Conservation (phyloP, 2,888 invertebrate species). For the Carpatolechia fugitivella region DNA sequence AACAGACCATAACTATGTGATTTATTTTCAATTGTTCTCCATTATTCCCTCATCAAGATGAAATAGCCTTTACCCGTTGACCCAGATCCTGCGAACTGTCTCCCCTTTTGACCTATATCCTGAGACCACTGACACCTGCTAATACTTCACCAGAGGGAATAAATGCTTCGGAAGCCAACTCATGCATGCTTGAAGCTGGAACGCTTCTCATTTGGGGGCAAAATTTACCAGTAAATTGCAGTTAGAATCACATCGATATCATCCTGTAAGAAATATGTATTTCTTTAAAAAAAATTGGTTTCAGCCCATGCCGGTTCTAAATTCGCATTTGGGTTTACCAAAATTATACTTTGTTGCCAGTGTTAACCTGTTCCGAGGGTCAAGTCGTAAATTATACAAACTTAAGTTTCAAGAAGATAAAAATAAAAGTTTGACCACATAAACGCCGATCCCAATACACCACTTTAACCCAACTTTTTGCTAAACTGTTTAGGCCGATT, state of each 20-base stretch:
- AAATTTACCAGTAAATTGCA: not conserved
- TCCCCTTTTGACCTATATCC: conserved; percentile 15
- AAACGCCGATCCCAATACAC: too few species aligned
- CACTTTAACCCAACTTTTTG: conserved; percentile 16
- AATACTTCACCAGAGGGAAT: not conserved
- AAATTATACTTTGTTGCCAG: not conserved
- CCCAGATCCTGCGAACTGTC: conserved; percentile 7
- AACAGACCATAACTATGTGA: not conserved
- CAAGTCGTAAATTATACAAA: not conserved
- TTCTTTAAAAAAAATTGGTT: too few species aligned
- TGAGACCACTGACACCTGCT: conserved; percentile 1
- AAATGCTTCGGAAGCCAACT: not conserved
- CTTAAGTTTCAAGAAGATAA: not conserved
- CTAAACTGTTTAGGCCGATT: conserved; percentile 24
- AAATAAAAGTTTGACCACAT: not conserved
- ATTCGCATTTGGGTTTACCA: not conserved
- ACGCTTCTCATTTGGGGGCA: not conserved
- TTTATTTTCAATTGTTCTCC: not conserved
- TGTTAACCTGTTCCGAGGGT: conserved; percentile 11
- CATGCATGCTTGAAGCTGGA: not conserved
- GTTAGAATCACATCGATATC: not conserved
- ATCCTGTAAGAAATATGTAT: not conserved
- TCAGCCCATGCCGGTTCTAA: too few species aligned
- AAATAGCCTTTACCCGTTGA: conserved; percentile 5
- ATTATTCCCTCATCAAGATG: conserved; percentile 2